Evolutionary conservation across 2,888 invertebrate genomes (phyloP).

Genomic region (Spialia ferax): DNA sequence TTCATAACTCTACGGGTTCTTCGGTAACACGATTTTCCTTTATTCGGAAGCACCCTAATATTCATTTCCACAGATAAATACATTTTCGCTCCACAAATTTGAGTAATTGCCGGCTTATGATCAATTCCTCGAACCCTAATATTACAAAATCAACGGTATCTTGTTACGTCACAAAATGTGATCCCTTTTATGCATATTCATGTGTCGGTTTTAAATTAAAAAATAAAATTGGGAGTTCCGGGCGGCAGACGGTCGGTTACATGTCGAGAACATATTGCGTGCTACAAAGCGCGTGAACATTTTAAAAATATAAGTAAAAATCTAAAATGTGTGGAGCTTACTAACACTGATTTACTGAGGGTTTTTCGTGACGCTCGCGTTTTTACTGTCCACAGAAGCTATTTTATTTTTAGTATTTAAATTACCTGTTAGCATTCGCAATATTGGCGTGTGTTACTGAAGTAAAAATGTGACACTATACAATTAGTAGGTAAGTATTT

Average conservation of each 20-base stretch:
- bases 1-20: constrained; percentile 5
- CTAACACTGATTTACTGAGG: background rate
- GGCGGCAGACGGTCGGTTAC: constrained; percentile 43
- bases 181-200: constrained; percentile 83
- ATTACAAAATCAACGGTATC: constrained; percentile 60
- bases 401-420: background rate
- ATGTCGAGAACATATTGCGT: constrained; percentile 63
- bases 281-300: constrained; percentile 51
- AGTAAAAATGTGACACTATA: too few species aligned
- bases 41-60: constrained; percentile 60
- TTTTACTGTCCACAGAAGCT: background rate
- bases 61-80: constrained; percentile 60
- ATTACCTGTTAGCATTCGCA: too few species aligned
- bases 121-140: constrained; percentile 18
- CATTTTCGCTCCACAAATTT: constrained; percentile 56
- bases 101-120: constrained; percentile 51
- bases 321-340: constrained; percentile 38
- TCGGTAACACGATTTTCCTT: constrained; percentile 63
- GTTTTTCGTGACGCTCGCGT: background rate
- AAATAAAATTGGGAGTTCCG: constrained; percentile 49
- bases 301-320: constrained; percentile 53
- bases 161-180: constrained; percentile 55
- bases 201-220: constrained; percentile 54
- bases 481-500: too few species aligned
- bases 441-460: too few species aligned